A percentile compares a stretch with the other conserved stretches of the same genome.
These are phyloP conservation scores for Melangyna quadrimaculata DNA, from an alignment of 2,888 invertebrate genomes.

Conservation along the genomic window DNA sequence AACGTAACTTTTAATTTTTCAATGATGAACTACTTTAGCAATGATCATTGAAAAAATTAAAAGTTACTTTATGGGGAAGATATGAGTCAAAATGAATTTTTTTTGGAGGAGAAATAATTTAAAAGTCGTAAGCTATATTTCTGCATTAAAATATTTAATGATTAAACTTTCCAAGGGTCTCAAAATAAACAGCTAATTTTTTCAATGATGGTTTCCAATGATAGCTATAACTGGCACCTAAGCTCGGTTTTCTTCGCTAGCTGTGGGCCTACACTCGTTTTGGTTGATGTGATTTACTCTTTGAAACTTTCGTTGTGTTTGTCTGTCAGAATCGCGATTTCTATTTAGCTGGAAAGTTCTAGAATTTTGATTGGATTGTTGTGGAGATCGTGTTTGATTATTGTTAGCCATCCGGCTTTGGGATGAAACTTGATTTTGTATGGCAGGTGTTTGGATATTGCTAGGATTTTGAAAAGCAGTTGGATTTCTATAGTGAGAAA, in stretches of 20 bases:
- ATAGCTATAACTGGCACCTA: no score
- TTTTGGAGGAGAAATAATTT: no score
- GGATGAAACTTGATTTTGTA: neutral
- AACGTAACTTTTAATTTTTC: no score
- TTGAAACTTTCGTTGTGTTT: neutral
- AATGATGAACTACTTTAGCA: no score
- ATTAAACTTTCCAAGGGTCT: no score
- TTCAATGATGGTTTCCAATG: no score
- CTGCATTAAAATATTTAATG: no score
- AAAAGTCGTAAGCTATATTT: no score
- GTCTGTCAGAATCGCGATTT: neutral
- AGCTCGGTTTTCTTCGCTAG: neutral
- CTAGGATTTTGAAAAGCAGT: neutral
- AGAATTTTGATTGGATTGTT: neutral
- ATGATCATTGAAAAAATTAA: no score
- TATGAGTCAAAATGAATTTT: no score
- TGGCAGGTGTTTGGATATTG: neutral
- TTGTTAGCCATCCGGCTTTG: neutral
- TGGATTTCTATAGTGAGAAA: neutral
- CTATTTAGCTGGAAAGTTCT: neutral
- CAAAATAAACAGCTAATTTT: no score
- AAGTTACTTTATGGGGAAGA: no score
- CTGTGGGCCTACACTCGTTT: neutral
- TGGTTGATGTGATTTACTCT: constrained; percentile 3
- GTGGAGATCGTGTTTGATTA: neutral